Percentiles rank a stretch among this genome's conserved stretches.
phyloP scores from a whole-genome alignment of 92 coral and sea anemone species.

The Umimayanthus kanabou region DNA sequence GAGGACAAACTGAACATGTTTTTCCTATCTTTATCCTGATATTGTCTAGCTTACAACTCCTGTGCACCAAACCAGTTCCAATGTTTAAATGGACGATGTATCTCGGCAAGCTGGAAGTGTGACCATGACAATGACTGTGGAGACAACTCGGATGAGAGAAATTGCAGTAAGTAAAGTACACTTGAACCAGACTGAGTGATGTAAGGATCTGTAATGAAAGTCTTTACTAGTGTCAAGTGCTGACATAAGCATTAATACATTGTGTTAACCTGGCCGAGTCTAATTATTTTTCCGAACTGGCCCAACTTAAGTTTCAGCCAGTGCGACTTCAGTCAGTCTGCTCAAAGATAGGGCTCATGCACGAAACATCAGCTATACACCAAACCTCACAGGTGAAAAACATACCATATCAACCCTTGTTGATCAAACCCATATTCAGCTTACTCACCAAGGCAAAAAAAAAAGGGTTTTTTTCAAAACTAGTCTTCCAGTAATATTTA shows the following conservation, averaged over 20 bases:
- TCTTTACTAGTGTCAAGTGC: no score
- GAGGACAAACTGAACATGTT: neutral
- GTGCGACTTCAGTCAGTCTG: no score
- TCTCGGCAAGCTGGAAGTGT: constrained; percentile 33
- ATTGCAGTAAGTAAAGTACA: constrained; percentile 35
- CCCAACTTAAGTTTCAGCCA: no score
- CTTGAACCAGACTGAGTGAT: neutral
- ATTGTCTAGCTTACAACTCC: constrained; percentile 27
- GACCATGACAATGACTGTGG: constrained; percentile 42
- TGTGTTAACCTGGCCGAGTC: neutral
- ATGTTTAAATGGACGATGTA: constrained; percentile 24
- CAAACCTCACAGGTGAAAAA: no score
- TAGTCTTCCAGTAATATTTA: no score
- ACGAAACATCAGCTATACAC: no score
- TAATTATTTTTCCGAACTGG: no score
- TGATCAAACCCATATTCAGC: no score
- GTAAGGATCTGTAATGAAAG: neutral
- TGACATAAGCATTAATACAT: neutral
- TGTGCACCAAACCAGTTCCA: constrained; percentile 41
- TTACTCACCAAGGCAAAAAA: no score
- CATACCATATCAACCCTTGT: no score
- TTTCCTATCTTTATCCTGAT: neutral
- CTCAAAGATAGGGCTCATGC: no score
- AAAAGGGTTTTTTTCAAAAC: no score
- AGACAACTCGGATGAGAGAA: constrained; percentile 37